These are phyloP conservation scores for Spea hammondii DNA, from an alignment of 2,797 vertebrate species.

Conservation along the genomic window DNA sequence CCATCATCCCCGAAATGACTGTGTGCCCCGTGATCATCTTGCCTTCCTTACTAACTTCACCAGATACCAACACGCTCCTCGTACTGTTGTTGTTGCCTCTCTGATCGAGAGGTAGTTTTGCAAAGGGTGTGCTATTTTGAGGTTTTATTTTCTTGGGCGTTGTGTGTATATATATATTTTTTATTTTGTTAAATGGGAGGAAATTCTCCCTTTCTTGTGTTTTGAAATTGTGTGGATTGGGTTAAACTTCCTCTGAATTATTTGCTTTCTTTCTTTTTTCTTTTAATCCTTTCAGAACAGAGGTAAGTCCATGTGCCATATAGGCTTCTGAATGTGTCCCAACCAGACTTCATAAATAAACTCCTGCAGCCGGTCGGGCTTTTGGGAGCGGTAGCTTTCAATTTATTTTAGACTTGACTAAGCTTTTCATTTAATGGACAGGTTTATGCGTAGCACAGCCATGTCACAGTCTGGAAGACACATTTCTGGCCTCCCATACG, in stretches of 20 bases:
- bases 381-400: neutral
- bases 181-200: slow-evolving; percentile 32
- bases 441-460: slow-evolving; percentile 32
- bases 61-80: slow-evolving; percentile 6
- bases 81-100: slow-evolving; percentile 24
- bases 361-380: neutral
- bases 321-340: slow-evolving; percentile 43
- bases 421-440: slow-evolving; percentile 17
- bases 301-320: slow-evolving; percentile 40
- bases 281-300: neutral
- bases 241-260: slow-evolving; percentile 10
- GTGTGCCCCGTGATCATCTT: slow-evolving; percentile 19
- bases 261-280: slow-evolving; percentile 8
- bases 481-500: neutral
- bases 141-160: neutral
- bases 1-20: slow-evolving; percentile 64
- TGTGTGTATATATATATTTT: neutral
- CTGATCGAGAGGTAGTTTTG: slow-evolving; percentile 39
- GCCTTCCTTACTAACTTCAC: slow-evolving; percentile 21
- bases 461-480: slow-evolving; percentile 6
- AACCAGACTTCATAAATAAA: neutral
- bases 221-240: slow-evolving; percentile 39
- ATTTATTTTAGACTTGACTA: slow-evolving; percentile 1
- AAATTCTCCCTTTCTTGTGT: slow-evolving; percentile 43
- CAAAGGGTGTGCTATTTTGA: slow-evolving; percentile 43